Evolutionary conservation across 2,888 invertebrate species (phyloP), one percentile per base, ranked within the genome.

Genomic region (Gasteruption jaculator): DNA sequence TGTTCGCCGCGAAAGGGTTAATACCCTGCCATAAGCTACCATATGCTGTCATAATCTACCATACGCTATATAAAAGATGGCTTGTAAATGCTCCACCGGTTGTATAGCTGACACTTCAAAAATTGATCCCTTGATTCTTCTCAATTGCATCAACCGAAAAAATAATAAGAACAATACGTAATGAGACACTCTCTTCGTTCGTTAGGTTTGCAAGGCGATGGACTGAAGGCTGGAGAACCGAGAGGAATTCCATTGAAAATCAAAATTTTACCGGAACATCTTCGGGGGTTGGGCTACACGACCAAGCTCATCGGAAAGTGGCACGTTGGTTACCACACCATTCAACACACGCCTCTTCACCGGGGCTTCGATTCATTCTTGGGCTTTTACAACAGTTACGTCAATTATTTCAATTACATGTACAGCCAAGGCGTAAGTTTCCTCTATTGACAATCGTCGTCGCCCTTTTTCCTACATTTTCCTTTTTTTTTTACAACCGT

Each of bases 321-420:
- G 79, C 78, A 79, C 51, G 62, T 79, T 34, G 79, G 79, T 0
- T 76, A 75, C 55, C 76, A 73, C 48, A 68, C 72, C 1, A 63
- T 70, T 24, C 74, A 77, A 48, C 83, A 82, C 61, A 81, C 86
- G 4, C 91, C 91, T 1, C 78, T 79, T 0, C 74, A 74, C 45
- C 76, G 90, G 34, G 91, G 91, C 2, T 95, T 89, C 62, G 83
- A 88, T 56, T 76, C 79, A 6, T 89, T 91, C 65, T 85, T 83
- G 60, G 94, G 94, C 2, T 92, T 90, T 64, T 86, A 87, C 76
- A 85, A 86, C 43, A 91, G 88, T 4, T 83, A 79, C 51, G 81
- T 88, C 41, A 91, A 91, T 62, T 94, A 93, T 63, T 89, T 81
- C 59, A 82, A 85, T 54, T 81, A 83, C 49, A 76, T 74, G 16